Conservation (phyloP, 1,140 invertebrate genomes). For the Idris sp. region DNA sequence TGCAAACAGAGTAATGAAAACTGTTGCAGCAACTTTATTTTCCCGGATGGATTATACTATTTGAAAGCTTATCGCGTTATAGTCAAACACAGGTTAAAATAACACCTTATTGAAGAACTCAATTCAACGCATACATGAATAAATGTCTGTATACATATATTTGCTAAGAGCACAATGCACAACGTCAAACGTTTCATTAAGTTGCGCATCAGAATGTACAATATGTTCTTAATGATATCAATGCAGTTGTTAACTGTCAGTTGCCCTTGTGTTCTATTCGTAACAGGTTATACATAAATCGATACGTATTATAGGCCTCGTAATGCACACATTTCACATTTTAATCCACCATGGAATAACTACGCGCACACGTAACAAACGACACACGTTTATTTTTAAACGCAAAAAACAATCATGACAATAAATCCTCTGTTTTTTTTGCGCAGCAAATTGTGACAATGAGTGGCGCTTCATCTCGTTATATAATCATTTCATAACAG, state of each 20-base stretch:
- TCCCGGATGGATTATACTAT: too few relatives aligned
- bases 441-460: conserved; percentile 9
- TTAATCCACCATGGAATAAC: conserved; percentile 29
- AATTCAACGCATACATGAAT: conserved; percentile 18
- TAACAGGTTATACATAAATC: conserved; percentile 54
- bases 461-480: conserved; percentile 8
- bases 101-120: conserved; percentile 21
- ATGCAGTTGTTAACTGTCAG: conserved; percentile 55
- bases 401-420: conserved; percentile 7
- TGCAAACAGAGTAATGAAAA: too few relatives aligned
- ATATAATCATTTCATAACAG: conserved; percentile 14
- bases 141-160: too few relatives aligned
- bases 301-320: conserved; percentile 36
- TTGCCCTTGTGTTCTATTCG: conserved; percentile 52
- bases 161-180: conserved; percentile 46
- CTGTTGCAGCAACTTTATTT: too few relatives aligned
- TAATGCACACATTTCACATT: conserved; percentile 23
- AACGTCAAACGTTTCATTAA: conserved; percentile 58
- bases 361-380: conserved; percentile 1
- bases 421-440: conserved; percentile 9
- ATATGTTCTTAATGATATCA: conserved; percentile 57
- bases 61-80: too few relatives aligned
- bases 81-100: conserved; percentile 4
- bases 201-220: conserved; percentile 42
- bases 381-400: conserved; percentile 26